Conservation (phyloP, 2,113 vertebrate species). For the Eubucco bourcierii region DNA sequence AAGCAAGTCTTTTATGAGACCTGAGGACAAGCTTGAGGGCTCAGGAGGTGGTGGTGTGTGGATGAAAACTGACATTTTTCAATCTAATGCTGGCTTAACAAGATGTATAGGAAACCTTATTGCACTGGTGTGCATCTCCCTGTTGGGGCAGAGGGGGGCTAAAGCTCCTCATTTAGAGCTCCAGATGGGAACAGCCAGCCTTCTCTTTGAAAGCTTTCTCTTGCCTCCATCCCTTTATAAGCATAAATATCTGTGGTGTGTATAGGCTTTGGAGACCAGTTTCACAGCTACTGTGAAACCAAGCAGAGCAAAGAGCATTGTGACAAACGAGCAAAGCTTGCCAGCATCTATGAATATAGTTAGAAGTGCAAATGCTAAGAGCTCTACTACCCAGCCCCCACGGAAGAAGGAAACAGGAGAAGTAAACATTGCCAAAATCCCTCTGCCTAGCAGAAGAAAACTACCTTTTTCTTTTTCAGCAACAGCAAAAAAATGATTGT, state of each 20-base stretch:
- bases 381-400: not conserved
- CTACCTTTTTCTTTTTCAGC: not conserved
- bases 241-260: not conserved
- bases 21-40: conserved; percentile 41
- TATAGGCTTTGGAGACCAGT: not conserved
- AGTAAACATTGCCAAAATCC: not conserved
- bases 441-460: not conserved
- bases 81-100: conserved; percentile 55
- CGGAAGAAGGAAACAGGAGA: not conserved
- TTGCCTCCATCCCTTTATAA: not conserved
- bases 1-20: conserved; percentile 57
- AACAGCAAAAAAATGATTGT: not conserved
- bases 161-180: not conserved
- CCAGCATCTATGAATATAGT: not conserved
- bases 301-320: not conserved
- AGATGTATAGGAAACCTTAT: conserved; percentile 41
- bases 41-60: conserved; percentile 28
- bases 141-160: not conserved
- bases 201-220: not conserved
- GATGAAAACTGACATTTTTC: conserved; percentile 52
- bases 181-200: conserved; percentile 23
- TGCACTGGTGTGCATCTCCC: not conserved
- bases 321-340: not conserved
- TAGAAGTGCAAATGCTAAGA: not conserved
- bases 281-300: not conserved